Evolutionary conservation across 2,797 vertebrate species (phyloP).

Genomic region (Naso thynnoides): DNA sequence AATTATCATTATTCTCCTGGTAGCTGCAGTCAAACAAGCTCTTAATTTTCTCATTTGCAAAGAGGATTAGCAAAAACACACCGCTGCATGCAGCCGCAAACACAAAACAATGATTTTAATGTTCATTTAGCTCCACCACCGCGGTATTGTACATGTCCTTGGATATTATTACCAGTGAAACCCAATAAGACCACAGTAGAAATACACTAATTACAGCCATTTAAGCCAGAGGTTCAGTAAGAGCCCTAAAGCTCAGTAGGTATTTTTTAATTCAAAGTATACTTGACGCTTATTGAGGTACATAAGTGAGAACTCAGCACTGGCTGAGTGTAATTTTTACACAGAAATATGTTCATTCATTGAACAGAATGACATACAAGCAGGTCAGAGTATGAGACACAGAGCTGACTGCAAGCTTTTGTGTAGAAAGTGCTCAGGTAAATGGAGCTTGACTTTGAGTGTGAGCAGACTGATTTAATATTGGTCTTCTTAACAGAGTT

Average conservation of each 20-base stretch:
- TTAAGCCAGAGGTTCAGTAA: constrained; percentile 12
- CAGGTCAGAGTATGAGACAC: neutral
- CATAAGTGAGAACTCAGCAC: constrained; percentile 15
- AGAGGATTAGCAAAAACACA: neutral
- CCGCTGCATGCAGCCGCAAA: neutral
- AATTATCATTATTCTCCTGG: neutral
- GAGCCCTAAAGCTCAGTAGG: constrained; percentile 30
- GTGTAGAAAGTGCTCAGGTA: constrained; percentile 1
- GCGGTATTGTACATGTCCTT: neutral
- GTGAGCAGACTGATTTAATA: neutral
- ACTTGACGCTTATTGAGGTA: constrained; percentile 29
- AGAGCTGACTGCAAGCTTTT: neutral
- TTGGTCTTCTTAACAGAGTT: too few relatives aligned
- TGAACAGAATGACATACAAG: constrained; percentile 21
- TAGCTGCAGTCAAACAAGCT: neutral
- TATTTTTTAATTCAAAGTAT: constrained; percentile 17
- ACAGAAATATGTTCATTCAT: constrained; percentile 7
- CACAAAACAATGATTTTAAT: neutral
- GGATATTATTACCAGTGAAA: constrained; percentile 9
- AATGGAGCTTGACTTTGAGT: constrained; percentile 6
- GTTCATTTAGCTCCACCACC: neutral
- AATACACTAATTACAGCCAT: constrained; percentile 19
- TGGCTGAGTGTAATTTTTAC: constrained; percentile 6
- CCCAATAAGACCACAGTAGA: neutral
- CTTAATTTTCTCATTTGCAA: neutral